Conservation (phyloP, 2,888 invertebrate species). For the Dorcus parallelipipedus region DNA sequence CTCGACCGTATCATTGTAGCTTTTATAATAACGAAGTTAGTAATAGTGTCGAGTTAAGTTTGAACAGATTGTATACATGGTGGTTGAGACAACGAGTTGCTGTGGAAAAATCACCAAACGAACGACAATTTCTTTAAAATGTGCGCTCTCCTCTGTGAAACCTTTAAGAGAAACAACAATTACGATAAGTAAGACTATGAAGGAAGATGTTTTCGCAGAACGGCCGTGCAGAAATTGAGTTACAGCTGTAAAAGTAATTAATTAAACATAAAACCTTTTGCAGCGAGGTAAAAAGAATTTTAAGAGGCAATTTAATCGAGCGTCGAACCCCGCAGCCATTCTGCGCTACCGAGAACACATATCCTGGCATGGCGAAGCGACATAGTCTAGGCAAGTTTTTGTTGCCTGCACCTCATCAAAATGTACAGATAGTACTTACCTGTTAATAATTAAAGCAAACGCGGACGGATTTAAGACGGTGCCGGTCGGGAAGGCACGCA, state of each 20-base stretch:
- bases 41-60: too few relatives aligned
- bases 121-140: too few relatives aligned
- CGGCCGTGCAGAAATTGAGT: background rate
- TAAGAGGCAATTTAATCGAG: constrained; percentile 2
- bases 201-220: too few relatives aligned
- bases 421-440: background rate
- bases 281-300: background rate
- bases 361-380: background rate
- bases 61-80: too few relatives aligned
- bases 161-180: too few relatives aligned
- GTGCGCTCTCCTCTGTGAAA: too few relatives aligned
- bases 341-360: background rate
- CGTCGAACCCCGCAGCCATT: constrained; percentile 1
- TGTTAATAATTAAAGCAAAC: background rate
- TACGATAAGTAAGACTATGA: too few relatives aligned
- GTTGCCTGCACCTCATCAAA: background rate
- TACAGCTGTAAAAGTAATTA: constrained; percentile 1
- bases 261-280: constrained; percentile 9
- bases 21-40: too few relatives aligned
- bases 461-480: background rate
- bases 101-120: too few relatives aligned
- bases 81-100: too few relatives aligned
- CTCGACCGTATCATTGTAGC: too few relatives aligned
- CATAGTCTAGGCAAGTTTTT: constrained; percentile 1
- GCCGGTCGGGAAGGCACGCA: background rate